phyloP scores from a whole-genome alignment of 1,140 invertebrate species.

The Papilio machaon region DNA sequence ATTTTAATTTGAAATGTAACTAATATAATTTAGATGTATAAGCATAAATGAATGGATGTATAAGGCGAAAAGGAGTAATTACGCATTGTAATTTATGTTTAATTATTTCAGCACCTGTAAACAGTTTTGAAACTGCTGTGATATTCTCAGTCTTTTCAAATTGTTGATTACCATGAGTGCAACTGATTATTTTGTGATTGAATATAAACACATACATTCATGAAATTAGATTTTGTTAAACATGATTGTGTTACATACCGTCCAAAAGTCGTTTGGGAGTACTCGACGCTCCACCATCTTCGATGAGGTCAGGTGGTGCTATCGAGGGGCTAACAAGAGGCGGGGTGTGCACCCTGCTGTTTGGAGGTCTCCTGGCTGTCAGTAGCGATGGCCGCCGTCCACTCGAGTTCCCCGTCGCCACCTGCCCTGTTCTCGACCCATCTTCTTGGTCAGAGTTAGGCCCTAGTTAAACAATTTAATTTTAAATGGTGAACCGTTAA shows the following conservation, averaged over 20 bases:
- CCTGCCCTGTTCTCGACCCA: slow-evolving; percentile 86
- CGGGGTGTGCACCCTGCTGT: slow-evolving; percentile 85
- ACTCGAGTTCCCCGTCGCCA: slow-evolving; percentile 83
- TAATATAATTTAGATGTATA: not conserved
- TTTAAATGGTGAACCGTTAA: no score
- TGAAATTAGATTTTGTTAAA: not conserved
- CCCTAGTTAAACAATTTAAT: slow-evolving; percentile 56
- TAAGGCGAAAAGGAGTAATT: no score
- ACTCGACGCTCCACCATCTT: slow-evolving; percentile 86
- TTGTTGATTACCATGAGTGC: not conserved
- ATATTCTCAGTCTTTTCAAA: not conserved
- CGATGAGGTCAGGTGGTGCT: slow-evolving; percentile 84
- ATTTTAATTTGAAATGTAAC: not conserved
- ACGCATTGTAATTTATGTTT: no score
- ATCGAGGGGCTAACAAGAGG: slow-evolving; percentile 84
- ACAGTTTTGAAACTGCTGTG: no score
- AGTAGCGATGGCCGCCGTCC: slow-evolving; percentile 71
- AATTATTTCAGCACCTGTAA: not conserved
- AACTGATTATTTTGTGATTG: not conserved
- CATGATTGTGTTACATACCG: slow-evolving; percentile 66
- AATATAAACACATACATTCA: not conserved
- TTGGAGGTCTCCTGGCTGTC: slow-evolving; percentile 82
- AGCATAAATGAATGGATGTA: no score
- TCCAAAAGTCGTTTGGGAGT: slow-evolving; percentile 86
- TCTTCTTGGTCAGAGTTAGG: slow-evolving; percentile 86